phyloP scores from a whole-genome alignment of 2,113 vertebrate genomes.

The Caranx melampygus region DNA sequence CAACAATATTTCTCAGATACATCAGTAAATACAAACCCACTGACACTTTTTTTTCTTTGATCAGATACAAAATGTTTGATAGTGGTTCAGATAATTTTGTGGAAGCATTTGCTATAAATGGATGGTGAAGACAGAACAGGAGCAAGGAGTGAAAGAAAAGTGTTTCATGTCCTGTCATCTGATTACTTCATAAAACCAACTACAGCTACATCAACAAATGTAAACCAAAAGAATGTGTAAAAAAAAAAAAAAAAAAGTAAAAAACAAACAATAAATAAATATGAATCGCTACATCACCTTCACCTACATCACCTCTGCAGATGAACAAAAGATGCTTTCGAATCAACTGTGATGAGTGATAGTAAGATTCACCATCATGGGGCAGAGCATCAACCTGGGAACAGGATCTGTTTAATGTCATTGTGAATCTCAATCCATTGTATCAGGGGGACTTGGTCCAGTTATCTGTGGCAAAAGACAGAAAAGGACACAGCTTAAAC shows the following conservation, averaged over 20 bases:
- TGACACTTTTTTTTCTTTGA: slow-evolving; percentile 34
- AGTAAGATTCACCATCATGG: slow-evolving; percentile 1
- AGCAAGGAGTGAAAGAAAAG: slow-evolving; percentile 8
- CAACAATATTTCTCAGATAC: slow-evolving; percentile 26
- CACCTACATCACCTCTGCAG: slow-evolving; percentile 38
- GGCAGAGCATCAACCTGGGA: slow-evolving; percentile 13
- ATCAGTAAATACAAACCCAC: slow-evolving; percentile 42
- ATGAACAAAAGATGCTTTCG: slow-evolving; percentile 40
- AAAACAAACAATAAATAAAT: slow-evolving; percentile 71
- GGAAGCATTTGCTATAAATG: slow-evolving; percentile 34
- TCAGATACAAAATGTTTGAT: slow-evolving; percentile 31
- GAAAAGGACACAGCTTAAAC: slow-evolving; percentile 10
- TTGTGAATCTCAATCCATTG: slow-evolving; percentile 23
- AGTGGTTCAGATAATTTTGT: slow-evolving; percentile 15
- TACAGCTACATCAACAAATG: slow-evolving; percentile 30
- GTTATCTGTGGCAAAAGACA: slow-evolving; percentile 69
- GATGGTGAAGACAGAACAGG: slow-evolving; percentile 30
- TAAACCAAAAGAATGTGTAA: slow-evolving; percentile 11
- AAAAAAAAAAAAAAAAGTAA: slow-evolving; percentile 19
- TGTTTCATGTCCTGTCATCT: neutral
- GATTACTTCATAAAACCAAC: slow-evolving; percentile 46
- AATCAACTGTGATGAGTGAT: slow-evolving; percentile 15
- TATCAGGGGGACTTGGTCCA: slow-evolving; percentile 23
- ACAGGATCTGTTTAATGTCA: slow-evolving; percentile 5
- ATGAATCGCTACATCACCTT: slow-evolving; percentile 50